These are phyloP conservation scores for Leptinotarsa peninsularis DNA, from an alignment of 2,888 invertebrate species.

Conservation along the genomic window DNA sequence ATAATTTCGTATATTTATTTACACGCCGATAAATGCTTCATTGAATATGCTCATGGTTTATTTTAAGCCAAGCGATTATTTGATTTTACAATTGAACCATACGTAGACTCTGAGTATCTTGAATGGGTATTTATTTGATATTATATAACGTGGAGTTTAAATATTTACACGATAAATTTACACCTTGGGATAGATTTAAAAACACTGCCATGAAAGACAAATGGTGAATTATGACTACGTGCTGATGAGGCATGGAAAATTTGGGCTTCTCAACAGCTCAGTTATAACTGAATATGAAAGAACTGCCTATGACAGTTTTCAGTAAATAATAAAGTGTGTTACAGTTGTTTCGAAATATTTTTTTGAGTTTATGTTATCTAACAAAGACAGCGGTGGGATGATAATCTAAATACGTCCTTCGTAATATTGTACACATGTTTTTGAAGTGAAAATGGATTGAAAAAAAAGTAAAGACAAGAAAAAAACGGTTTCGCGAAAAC, in stretches of 20 bases:
- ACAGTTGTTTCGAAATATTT: too few relatives aligned
- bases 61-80: neutral
- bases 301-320: too few relatives aligned
- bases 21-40: neutral
- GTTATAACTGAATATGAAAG: too few relatives aligned
- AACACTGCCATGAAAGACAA: neutral
- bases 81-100: conserved; percentile 11
- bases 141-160: neutral
- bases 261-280: too few relatives aligned
- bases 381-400: too few relatives aligned
- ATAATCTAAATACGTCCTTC: too few relatives aligned
- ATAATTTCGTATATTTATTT: conserved; percentile 1
- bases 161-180: neutral
- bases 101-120: neutral
- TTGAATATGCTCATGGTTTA: neutral
- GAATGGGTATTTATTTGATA: conserved; percentile 4
- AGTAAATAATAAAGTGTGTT: too few relatives aligned
- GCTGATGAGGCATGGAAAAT: neutral
- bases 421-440: too few relatives aligned
- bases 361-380: too few relatives aligned
- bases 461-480: too few relatives aligned
- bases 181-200: neutral
- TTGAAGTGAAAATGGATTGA: too few relatives aligned
- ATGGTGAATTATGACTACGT: neutral
- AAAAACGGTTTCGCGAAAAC: too few relatives aligned